These are phyloP conservation scores for Drosophila meridionalis DNA, from an alignment of 2,888 invertebrate genomes.

Conservation along the genomic window DNA sequence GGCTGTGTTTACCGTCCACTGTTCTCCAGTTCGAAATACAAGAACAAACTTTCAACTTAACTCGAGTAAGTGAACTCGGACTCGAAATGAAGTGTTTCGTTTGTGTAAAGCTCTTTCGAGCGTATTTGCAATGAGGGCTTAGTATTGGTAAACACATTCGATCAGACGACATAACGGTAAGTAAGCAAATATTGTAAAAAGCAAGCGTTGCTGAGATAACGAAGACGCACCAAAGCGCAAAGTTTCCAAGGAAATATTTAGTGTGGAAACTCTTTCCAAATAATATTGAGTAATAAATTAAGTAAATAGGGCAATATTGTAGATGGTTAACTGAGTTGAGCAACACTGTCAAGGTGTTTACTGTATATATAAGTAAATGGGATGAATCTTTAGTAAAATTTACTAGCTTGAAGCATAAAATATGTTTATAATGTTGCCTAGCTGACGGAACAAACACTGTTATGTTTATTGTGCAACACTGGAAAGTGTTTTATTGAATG, in stretches of 20 bases:
- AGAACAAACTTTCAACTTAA: not conserved
- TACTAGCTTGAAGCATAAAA: no score
- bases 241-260: not conserved
- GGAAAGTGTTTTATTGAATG: no score
- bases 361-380: not conserved
- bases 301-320: not conserved
- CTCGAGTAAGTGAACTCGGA: slow-evolving; percentile 1
- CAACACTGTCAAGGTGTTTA: not conserved
- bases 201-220: not conserved
- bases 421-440: not conserved
- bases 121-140: slow-evolving; percentile 16
- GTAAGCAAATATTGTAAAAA: slow-evolving; percentile 23
- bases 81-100: not conserved
- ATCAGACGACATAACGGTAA: slow-evolving; percentile 11
- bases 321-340: not conserved
- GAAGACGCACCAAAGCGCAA: not conserved
- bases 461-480: no score
- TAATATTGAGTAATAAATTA: not conserved
- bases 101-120: slow-evolving; percentile 2
- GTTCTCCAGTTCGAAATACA: slow-evolving; percentile 3
- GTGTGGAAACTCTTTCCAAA: not conserved
- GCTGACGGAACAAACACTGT: not conserved
- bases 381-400: not conserved
- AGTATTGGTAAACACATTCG: slow-evolving; percentile 26
- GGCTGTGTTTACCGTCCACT: slow-evolving; percentile 27